Percentiles rank a stretch among this genome's conserved stretches.
These are phyloP conservation scores for Lanius ludovicianus DNA, from an alignment of 2,113 vertebrate genomes.

Conservation along the genomic window DNA sequence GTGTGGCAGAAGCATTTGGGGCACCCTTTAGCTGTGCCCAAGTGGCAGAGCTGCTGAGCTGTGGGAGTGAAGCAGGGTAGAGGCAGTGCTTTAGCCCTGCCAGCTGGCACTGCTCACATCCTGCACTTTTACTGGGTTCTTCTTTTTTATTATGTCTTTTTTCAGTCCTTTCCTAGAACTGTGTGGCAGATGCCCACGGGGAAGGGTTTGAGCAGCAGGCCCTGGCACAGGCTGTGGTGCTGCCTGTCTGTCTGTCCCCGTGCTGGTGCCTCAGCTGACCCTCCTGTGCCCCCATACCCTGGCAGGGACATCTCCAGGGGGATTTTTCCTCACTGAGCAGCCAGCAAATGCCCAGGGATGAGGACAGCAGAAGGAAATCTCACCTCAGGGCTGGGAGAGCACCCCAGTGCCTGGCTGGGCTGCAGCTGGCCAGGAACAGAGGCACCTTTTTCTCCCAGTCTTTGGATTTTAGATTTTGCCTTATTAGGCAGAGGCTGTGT, in stretches of 20 bases:
- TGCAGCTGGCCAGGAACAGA: not conserved
- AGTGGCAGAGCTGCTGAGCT: not conserved
- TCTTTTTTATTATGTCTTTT: not conserved
- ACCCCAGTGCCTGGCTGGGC: not conserved
- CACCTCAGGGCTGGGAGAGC: not conserved
- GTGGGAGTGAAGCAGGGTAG: not conserved
- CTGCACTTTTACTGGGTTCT: not conserved
- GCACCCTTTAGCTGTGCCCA: not conserved
- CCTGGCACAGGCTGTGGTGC: not conserved
- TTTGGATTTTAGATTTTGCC: not conserved
- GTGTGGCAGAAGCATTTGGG: not conserved
- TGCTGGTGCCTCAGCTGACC: not conserved
- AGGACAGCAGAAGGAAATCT: not conserved
- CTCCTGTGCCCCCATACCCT: not conserved
- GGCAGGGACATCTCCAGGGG: not conserved
- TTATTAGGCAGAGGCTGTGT: slow-evolving; percentile 7
- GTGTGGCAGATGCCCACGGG: not conserved
- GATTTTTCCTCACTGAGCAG: not conserved
- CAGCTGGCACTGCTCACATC: slow-evolving; percentile 12
- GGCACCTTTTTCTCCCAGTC: slow-evolving; percentile 12
- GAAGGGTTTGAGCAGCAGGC: slow-evolving; percentile 10
- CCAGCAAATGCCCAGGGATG: not conserved
- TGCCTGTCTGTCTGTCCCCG: not conserved
- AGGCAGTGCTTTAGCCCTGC: not conserved
- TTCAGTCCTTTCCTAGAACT: slow-evolving; percentile 19